Percentiles rank a stretch among this genome's conserved stretches.
Conservation (phyloP, 2,797 vertebrate species). For the Pseudopleuronectes americanus region DNA sequence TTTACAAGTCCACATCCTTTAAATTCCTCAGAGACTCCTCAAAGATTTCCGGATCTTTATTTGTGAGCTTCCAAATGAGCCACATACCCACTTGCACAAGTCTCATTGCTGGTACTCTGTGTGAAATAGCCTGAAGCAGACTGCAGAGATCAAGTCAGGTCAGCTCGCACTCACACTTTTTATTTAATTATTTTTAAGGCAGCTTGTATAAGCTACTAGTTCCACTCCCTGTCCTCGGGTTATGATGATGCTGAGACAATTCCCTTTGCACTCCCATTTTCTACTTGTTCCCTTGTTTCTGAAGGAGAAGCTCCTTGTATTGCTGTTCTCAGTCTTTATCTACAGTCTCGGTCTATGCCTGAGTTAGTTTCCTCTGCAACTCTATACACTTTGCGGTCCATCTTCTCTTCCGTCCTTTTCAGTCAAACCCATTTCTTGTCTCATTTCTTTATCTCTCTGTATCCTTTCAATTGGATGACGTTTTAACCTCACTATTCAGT, state of each 20-base stretch:
- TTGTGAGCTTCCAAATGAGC: constrained; percentile 44
- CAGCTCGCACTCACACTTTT: constrained; percentile 23
- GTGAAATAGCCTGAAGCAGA: constrained; percentile 52
- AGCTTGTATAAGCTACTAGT: constrained; percentile 31
- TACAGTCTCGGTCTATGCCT: background rate
- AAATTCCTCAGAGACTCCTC: constrained; percentile 28
- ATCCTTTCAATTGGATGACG: background rate
- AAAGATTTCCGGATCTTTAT: constrained; percentile 31
- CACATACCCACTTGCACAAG: constrained; percentile 17
- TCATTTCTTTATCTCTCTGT: background rate
- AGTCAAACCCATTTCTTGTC: background rate
- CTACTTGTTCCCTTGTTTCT: constrained; percentile 21
- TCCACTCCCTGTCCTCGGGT: constrained; percentile 22
- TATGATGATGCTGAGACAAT: constrained; percentile 44
- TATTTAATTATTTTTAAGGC: constrained; percentile 65
- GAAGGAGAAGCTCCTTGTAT: constrained; percentile 6
- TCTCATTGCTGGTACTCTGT: constrained; percentile 14
- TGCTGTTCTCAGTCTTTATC: background rate
- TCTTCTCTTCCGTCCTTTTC: background rate
- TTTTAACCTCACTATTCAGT: background rate
- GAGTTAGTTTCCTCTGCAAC: constrained; percentile 3
- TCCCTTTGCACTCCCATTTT: constrained; percentile 19
- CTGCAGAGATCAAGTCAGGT: constrained; percentile 55
- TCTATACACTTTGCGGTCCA: background rate
- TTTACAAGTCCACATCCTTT: constrained; percentile 18